Evolutionary conservation across 1,140 invertebrate species (phyloP).

Genomic region (Parapsyche elsis): DNA sequence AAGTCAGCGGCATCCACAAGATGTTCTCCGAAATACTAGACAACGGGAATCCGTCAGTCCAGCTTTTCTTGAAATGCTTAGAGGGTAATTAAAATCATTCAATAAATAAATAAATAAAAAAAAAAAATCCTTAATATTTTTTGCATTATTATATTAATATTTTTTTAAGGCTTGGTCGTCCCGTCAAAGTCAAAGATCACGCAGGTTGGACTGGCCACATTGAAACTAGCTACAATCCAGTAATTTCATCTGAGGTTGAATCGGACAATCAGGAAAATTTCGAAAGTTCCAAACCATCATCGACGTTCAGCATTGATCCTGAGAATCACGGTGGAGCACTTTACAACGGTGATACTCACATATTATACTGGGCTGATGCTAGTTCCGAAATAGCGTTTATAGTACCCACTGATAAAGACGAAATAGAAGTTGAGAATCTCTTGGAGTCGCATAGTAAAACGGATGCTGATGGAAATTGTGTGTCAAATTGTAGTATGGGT

Average conservation of each 20-base stretch:
- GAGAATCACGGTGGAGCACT: conserved; percentile 72
- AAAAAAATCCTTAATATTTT: conserved; percentile 61
- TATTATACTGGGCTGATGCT: conserved; percentile 97
- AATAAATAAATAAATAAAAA: conserved; percentile 43
- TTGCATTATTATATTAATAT: neutral
- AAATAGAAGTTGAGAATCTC: conserved; percentile 56
- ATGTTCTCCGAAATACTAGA: conserved; percentile 83
- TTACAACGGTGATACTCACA: conserved; percentile 76
- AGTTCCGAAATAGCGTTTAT: conserved; percentile 94
- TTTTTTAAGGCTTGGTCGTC: conserved; percentile 82
- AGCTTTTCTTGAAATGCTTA: conserved; percentile 61
- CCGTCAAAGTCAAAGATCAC: conserved; percentile 84
- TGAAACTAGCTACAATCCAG: conserved; percentile 74
- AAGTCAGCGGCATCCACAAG: conserved; percentile 79
- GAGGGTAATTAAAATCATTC: conserved; percentile 58
- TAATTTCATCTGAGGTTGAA: conserved; percentile 69
- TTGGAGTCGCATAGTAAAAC: conserved; percentile 58
- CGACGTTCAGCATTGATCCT: conserved; percentile 34
- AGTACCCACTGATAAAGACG: conserved; percentile 79
- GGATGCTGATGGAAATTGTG: conserved; percentile 65
- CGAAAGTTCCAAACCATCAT: conserved; percentile 35
- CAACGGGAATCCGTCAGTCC: conserved; percentile 54
- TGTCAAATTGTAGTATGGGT: conserved; percentile 59
- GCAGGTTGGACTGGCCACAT: conserved; percentile 92
- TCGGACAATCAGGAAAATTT: conserved; percentile 61